Evolutionary conservation across 2,113 vertebrate species (phyloP).

Genomic region (Amphiprion ocellaris): DNA sequence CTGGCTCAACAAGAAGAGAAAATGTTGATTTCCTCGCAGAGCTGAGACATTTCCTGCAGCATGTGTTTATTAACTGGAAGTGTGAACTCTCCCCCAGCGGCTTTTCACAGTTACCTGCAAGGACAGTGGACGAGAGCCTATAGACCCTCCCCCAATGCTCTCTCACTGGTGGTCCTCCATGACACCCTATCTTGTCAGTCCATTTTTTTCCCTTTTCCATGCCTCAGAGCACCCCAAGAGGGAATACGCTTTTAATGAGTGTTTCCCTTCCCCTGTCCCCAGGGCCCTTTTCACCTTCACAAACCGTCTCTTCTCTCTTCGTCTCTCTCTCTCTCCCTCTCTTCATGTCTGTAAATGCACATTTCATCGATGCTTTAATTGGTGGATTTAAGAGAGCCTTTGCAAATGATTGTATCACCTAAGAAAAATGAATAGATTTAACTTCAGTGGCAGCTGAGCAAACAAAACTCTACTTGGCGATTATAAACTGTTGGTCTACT

Average conservation of each 20-base stretch:
- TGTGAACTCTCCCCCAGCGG: conserved; percentile 68
- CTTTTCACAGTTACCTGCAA: conserved; percentile 78
- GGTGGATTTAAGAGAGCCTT: conserved; percentile 35
- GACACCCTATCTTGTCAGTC: conserved; percentile 60
- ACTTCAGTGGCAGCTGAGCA: conserved; percentile 16
- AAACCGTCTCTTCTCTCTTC: conserved; percentile 40
- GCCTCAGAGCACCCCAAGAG: conserved; percentile 55
- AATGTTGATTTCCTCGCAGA: conserved; percentile 60
- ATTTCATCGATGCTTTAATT: conserved; percentile 50
- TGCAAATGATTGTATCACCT: conserved; percentile 25
- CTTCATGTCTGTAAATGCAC: conserved; percentile 46
- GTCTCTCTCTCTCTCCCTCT: conserved; percentile 23
- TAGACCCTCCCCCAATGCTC: conserved; percentile 56
- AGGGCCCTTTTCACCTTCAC: conserved; percentile 74
- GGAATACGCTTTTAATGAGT: conserved; percentile 76
- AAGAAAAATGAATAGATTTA: conserved; percentile 20
- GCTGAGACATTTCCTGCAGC: conserved; percentile 72
- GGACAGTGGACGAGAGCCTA: conserved; percentile 43
- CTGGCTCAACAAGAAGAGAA: conserved; percentile 36
- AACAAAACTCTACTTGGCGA: conserved; percentile 8
- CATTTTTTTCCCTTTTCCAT: conserved; percentile 44
- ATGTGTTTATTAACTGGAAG: conserved; percentile 80
- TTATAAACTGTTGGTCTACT: background rate
- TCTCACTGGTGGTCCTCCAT: conserved; percentile 44
- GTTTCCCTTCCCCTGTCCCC: conserved; percentile 53